A percentile compares a stretch with the other conserved stretches of the same genome.
Conservation (phyloP, 2,888 invertebrate genomes). For the Sipha maydis region DNA sequence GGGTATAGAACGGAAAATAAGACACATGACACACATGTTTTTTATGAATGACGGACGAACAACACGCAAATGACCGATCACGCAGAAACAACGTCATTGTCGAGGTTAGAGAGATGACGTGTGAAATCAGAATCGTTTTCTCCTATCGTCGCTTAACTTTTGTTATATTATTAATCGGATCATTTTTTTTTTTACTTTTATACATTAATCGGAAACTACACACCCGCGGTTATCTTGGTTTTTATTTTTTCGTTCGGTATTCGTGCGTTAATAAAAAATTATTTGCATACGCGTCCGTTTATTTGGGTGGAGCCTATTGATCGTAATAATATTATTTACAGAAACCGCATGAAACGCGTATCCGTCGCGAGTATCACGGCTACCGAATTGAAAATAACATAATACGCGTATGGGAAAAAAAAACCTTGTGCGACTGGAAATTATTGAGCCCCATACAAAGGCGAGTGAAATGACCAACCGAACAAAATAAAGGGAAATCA, state of each 20-base stretch:
- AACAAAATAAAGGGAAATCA: constrained; percentile 4
- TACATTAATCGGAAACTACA: background rate
- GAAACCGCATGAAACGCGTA: background rate
- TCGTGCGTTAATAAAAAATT: background rate
- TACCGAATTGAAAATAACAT: background rate
- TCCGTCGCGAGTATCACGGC: background rate
- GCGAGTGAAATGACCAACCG: background rate
- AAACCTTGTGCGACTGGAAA: background rate
- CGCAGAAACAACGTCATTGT: constrained; percentile 30
- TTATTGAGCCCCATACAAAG: background rate
- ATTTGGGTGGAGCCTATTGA: background rate
- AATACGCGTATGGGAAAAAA: background rate
- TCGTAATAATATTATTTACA: background rate
- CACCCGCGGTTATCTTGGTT: background rate
- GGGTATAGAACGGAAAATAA: background rate
- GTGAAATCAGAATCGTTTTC: background rate
- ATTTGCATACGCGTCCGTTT: background rate
- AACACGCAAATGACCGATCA: constrained; percentile 41
- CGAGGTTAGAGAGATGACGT: constrained; percentile 27
- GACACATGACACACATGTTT: background rate
- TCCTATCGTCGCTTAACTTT: background rate
- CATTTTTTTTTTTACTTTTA: constrained; percentile 1
- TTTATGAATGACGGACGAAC: constrained; percentile 31
- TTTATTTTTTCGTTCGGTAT: background rate
- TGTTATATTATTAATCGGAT: background rate